A percentile compares a stretch with the other conserved stretches of the same genome.
Evolutionary conservation across 2,113 vertebrate genomes (phyloP).

Genomic region (Catharus bicknelli): DNA sequence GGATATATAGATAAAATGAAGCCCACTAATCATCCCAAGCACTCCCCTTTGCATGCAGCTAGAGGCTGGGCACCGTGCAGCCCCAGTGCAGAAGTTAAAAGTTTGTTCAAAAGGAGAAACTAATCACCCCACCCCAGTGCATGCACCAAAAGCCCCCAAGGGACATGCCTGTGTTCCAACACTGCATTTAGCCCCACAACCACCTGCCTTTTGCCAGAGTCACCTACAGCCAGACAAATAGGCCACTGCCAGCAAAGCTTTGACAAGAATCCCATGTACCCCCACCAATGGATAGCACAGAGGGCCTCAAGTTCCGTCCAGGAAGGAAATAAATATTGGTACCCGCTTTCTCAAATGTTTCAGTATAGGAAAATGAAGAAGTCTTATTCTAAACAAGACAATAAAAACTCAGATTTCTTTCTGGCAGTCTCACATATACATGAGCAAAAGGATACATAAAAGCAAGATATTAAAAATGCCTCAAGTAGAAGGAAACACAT

Average conservation of each 20-base stretch:
- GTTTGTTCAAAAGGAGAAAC: not conserved
- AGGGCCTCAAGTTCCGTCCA: not conserved
- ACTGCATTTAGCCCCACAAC: not conserved
- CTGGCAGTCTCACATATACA: not conserved
- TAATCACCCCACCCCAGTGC: accelerated
- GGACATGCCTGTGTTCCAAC: not conserved
- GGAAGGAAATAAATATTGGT: not conserved
- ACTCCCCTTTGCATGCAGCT: accelerated
- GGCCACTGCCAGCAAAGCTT: not conserved
- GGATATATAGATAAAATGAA: not conserved
- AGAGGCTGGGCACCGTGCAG: accelerated
- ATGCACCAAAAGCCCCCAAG: accelerated
- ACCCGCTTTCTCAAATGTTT: not conserved
- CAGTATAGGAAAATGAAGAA: not conserved
- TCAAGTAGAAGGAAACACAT: not conserved
- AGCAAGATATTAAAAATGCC: not conserved
- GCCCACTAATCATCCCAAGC: not conserved
- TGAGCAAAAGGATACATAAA: not conserved
- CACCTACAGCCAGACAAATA: not conserved
- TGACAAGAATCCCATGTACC: not conserved
- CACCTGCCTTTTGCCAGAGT: not conserved
- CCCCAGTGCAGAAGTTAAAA: not conserved
- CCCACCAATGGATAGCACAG: accelerated
- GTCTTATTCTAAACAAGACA: not conserved
- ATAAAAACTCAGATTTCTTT: not conserved